Evolutionary conservation across 2,888 invertebrate species (phyloP), one percentile per base, ranked within the genome.

Genomic region (Tetragonisca angustula): DNA sequence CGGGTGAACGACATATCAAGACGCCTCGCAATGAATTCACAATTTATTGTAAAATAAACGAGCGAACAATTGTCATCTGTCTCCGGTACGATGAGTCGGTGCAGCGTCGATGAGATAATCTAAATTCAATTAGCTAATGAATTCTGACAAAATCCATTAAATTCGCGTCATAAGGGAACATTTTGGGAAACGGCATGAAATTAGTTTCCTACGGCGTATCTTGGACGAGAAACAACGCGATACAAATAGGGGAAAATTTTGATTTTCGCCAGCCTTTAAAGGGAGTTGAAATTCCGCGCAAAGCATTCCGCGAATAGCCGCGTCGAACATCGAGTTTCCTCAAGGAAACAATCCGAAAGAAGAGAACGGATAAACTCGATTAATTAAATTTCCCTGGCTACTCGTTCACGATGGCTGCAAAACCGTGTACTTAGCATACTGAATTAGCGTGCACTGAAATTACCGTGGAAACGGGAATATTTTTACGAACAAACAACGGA

Each of bases 241-340:
- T 70, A 36, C 27, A 79, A 52, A 79, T 27, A 24, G 59, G 21
- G 50, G 24, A 32, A n/a, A n/a, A 67, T 32, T 61, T 62, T 19
- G 43, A 36, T 61, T 67, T 75, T 52, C 67, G 17, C 43, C 52
- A 21, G 11, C 24, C 11, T 11, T 52, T 21, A 3, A 59, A 50
- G 32, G 36, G 50, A 67, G 56, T 49, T 24, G 50, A 73, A 78
- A 49, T 36, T 49, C 43, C 56, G 59, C 19, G 65, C 49, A 50
- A 78, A 65, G 73, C 74, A 59, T 78, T 78, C 67, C 67, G 24
- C 52, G 52, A 27, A 62, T 43, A 59, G 36, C 56, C 9, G 6
- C 52, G 36, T 21, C 49, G 54, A 54, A 74, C 74, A 59, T 49
- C n/a, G 36, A 24, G 49, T 19, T 67, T 65, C 5, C 75, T 24